Conservation (phyloP, 2,888 invertebrate species). For the Cephus pulcher region DNA sequence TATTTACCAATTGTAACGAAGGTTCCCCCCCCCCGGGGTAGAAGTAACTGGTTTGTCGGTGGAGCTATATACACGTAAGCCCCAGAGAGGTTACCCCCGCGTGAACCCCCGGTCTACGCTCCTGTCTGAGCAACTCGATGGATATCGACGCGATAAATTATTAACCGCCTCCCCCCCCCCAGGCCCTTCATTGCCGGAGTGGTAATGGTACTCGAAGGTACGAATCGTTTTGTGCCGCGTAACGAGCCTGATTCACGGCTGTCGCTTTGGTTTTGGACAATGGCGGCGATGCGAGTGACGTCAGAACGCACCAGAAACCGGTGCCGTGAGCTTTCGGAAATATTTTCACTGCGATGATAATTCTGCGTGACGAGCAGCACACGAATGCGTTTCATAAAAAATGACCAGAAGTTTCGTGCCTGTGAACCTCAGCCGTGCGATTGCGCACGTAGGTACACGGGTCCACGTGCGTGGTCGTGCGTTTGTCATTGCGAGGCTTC, state of each 20-base stretch:
- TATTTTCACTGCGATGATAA: not conserved
- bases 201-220: not conserved
- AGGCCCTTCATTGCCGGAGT: not conserved
- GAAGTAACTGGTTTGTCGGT: not conserved
- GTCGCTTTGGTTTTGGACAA: not conserved
- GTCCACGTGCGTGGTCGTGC: not conserved
- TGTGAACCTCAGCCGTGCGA: not conserved
- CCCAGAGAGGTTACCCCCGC: not conserved
- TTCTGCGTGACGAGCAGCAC: not conserved
- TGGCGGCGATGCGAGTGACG: not conserved
- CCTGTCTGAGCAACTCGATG: not conserved
- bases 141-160: constrained; percentile 17
- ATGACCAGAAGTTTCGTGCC: not conserved
- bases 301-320: not conserved
- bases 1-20: constrained; percentile 21
- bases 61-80: not conserved
- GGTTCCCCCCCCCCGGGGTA: too few species aligned
- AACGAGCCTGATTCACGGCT: not conserved
- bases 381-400: not conserved
- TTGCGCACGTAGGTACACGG: not conserved
- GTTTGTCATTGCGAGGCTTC: not conserved
- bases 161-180: constrained; percentile 2
- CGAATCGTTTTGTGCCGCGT: not conserved
- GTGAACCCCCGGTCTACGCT: not conserved
- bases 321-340: not conserved